phyloP scores from a whole-genome alignment of 2,888 invertebrate genomes.

The Diadegma fenestrale region DNA sequence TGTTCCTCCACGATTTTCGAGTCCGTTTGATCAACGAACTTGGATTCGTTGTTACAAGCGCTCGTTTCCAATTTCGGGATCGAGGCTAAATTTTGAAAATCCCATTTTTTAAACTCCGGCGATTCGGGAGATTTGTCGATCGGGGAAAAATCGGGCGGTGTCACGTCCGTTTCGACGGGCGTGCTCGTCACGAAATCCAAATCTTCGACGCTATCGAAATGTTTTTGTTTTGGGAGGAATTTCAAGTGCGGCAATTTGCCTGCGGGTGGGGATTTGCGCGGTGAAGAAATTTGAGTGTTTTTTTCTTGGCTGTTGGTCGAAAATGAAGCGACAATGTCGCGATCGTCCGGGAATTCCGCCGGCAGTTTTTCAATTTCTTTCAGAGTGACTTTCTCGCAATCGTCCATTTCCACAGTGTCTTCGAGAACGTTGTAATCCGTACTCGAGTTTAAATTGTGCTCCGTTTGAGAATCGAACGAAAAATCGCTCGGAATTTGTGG shows the following conservation, averaged over 20 bases:
- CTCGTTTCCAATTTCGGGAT: background rate
- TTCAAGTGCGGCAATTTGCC: conserved; percentile 67
- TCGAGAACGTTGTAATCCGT: conserved; percentile 63
- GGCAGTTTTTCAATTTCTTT: background rate
- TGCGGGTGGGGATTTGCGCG: conserved; percentile 32
- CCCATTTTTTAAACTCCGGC: conserved; percentile 28
- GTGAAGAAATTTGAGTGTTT: background rate
- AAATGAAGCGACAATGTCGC: background rate
- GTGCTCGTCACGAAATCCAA: conserved; percentile 63
- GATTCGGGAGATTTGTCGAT: conserved; percentile 28
- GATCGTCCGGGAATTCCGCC: background rate
- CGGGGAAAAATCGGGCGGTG: conserved; percentile 25
- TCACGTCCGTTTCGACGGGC: conserved; percentile 34
- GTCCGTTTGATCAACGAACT: background rate
- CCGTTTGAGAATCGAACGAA: conserved; percentile 19
- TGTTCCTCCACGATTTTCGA: conserved; percentile 1
- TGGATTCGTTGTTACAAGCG: conserved; percentile 23
- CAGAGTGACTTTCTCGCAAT: conserved; percentile 5
- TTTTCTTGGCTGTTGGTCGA: background rate
- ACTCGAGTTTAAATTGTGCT: conserved; percentile 49
- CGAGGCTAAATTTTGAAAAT: background rate
- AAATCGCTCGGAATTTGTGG: background rate
- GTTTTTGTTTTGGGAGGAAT: conserved; percentile 64
- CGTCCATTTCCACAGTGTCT: conserved; percentile 67
- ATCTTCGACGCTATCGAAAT: conserved; percentile 64